Evolutionary conservation across 2,113 vertebrate species (phyloP), one percentile per base, ranked within the genome.

Genomic region (Psophia crepitans): DNA sequence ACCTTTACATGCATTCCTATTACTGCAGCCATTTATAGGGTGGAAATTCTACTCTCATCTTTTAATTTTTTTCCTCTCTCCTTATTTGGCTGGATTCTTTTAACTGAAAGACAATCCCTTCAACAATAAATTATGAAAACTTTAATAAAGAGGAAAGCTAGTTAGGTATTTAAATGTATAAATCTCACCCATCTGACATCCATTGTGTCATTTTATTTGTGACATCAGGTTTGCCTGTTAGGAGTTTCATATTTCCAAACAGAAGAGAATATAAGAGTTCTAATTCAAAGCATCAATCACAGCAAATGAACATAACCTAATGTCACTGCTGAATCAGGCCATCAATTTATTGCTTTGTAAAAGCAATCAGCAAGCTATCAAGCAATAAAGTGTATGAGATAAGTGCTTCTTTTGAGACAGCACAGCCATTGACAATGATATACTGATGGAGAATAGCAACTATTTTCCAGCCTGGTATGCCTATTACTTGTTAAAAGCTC

Each of bases 301-400:
- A 51, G 94, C 86, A 97, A 98, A 98, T 98, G 98, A 98, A 97
- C 96, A 97, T 95, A 98, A 98, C 97, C 97, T 97, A 97, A 97
- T 97, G 97, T 97, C 98, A 97, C 82, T 95, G 96, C 96, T 97
- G 97, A 98, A 98, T 98, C 97, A 97, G 98, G 93, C 97, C 98
- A 98, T 97, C 97, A 98, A 98, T 98, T 97, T 98, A 98, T 98
- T 97, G 97, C 97, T 98, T 98, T 98, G 97, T 98, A 97, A 98
- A 98, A 98, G 98, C 98, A 98, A 98, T 98, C 98, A 98, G 96
- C 97, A 97, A 98, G 97, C 97, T 98, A 98, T 98, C 98, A 98
- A 97, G 98, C 98, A 98, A 98, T 98, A 98, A 98, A 98, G 95
- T 94, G 95, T 95, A 98, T 96, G 97, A 97, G 98, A 85, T 98